These are phyloP conservation scores for Gobio gobio DNA, from an alignment of 2,113 vertebrate genomes.

Conservation along the genomic window DNA sequence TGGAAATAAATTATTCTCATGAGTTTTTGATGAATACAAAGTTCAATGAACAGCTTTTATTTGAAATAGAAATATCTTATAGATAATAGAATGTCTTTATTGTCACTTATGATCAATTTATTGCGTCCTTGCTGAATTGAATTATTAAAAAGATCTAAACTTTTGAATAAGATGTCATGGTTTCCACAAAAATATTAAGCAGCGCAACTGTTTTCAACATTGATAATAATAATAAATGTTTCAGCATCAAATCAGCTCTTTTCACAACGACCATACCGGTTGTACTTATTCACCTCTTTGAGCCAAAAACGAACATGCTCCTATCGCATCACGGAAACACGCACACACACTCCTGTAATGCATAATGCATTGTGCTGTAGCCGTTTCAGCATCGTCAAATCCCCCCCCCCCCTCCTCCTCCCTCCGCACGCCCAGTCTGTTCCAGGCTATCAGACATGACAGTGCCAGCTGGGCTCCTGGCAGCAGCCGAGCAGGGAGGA, in stretches of 20 bases:
- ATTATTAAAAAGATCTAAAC: too few relatives aligned
- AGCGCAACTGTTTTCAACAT: too few relatives aligned
- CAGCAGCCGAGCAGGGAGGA: conserved; percentile 53
- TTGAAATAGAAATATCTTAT: too few relatives aligned
- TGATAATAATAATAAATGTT: too few relatives aligned
- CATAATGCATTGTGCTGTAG: conserved; percentile 69
- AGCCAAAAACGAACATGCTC: conserved; percentile 37
- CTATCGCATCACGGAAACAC: conserved; percentile 34
- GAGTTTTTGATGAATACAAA: too few relatives aligned
- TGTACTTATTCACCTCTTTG: conserved; percentile 52
- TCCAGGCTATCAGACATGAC: conserved; percentile 80
- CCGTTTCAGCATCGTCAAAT: conserved; percentile 64
- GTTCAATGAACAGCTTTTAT: too few relatives aligned
- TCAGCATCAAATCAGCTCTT: conserved; percentile 1
- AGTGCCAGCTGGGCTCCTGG: conserved; percentile 79
- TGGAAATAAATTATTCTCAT: too few relatives aligned
- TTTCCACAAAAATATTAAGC: too few relatives aligned
- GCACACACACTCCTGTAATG: conserved; percentile 54
- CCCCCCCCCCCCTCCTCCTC: conserved; percentile 56
- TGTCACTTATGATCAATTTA: too few relatives aligned
- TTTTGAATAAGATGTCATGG: too few relatives aligned
- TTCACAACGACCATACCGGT: conserved; percentile 34
- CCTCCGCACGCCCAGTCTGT: conserved; percentile 66
- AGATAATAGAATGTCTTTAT: too few relatives aligned
- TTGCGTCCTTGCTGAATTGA: too few relatives aligned